Evolutionary conservation across 2,888 invertebrate species (phyloP).

Genomic region (Atrina japonica): DNA sequence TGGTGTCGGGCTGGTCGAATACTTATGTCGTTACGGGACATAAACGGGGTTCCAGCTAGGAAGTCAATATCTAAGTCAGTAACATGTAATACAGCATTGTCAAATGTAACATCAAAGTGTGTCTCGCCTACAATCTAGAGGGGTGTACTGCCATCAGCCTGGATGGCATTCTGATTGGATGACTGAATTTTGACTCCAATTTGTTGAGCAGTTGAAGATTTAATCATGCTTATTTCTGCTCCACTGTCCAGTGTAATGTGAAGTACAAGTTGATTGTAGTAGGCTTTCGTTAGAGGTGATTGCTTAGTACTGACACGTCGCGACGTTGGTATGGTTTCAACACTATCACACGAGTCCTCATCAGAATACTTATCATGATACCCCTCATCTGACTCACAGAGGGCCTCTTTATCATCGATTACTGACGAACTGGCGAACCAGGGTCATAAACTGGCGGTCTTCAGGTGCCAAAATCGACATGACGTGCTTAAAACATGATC

Average conservation of each 20-base stretch:
- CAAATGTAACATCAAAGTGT: conserved; percentile 1
- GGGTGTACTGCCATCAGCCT: conserved; percentile 22
- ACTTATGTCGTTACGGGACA: conserved; percentile 47
- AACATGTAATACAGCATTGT: conserved; percentile 2
- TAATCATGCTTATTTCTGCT: too few relatives aligned
- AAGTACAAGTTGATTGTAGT: conserved; percentile 43
- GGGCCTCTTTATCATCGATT: too few relatives aligned
- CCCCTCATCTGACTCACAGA: too few relatives aligned
- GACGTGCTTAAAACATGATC: conserved; percentile 51
- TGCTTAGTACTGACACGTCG: too few relatives aligned
- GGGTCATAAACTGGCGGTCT: conserved; percentile 44
- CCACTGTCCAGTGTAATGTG: too few relatives aligned
- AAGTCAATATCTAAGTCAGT: conserved; percentile 12
- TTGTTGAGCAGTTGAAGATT: conserved; percentile 26
- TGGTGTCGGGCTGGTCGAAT: conserved; percentile 40
- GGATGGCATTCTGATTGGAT: conserved; percentile 30
- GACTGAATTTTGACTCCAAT: conserved; percentile 32
- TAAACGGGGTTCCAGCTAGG: conserved; percentile 48
- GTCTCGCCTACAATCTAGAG: conserved; percentile 17
- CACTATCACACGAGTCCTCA: neutral
- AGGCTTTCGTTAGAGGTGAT: too few relatives aligned
- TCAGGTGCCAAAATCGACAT: conserved; percentile 44
- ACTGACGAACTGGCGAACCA: conserved; percentile 6
- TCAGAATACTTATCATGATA: too few relatives aligned
- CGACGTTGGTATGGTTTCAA: conserved; percentile 10